Evolutionary conservation across 2,113 vertebrate genomes (phyloP), one percentile per base, ranked within the genome.

Genomic region (Orthochromis indermauri): DNA sequence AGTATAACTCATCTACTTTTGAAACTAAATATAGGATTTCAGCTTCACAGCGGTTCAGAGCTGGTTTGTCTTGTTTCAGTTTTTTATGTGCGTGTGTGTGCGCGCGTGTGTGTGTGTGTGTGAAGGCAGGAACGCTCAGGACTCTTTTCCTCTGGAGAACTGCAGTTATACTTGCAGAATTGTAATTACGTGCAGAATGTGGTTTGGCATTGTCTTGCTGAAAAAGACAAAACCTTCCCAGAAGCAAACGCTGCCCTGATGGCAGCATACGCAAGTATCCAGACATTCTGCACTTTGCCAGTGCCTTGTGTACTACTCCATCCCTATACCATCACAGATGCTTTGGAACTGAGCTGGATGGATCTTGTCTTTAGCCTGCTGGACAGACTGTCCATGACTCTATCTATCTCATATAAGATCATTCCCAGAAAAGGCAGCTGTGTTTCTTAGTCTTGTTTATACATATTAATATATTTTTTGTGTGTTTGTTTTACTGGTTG

Each of bases 331-430:
- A 47, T 76, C 40, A 76, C 24, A 11, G 42, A 78, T 78, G 16
- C 16, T 78, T 49, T 76, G 42, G 42, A 76, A 76, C 71, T 47
- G 24, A 76, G 42, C 42, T 26, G 42, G 71, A 49, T 78, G 42
- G 8, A 19, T 49, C 16, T 47, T 76, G 24, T 49, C 71, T 49
- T 3, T 78, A 78, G 42, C 10, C 16, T 31, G 26, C 16, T 49
- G 42, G 16, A 49, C 26, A 78, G 3, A 49, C 42, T 31, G 42
- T 78, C 71, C 24, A 78, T 49, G 71, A n/a, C 10, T 49, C 42
- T n/a, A 17, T 47, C 71, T 28, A 31, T 78, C 71, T 78, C 24
- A 78, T 49, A n/a, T 49, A 49, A 49, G 26, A 31, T 49, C 42
- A 26, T 11, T 31, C 26, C 71, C 71, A 78, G 42, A 78, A 49